phyloP scores from a whole-genome alignment of 2,113 vertebrate genomes.

The Rhombomys opimus region DNA sequence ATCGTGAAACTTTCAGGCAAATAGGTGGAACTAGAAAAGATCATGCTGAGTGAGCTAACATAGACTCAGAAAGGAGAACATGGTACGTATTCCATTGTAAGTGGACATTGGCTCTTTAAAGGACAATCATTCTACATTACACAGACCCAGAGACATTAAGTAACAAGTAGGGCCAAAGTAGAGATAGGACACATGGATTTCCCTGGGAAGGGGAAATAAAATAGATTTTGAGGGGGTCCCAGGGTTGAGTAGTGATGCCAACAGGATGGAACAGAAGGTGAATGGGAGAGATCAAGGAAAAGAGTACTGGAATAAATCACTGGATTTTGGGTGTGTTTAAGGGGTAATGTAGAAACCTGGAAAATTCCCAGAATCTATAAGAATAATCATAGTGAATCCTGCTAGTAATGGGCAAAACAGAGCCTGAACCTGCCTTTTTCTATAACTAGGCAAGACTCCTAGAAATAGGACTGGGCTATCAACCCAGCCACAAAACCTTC shows the following conservation, averaged over 20 bases:
- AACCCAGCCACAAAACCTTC: neutral
- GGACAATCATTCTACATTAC: neutral
- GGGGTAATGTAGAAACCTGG: neutral
- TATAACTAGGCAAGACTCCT: neutral
- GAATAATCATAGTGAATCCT: neutral
- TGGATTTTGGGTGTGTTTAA: neutral
- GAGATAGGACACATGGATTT: neutral
- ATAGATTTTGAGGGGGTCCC: neutral
- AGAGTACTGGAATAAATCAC: neutral
- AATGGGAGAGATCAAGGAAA: neutral
- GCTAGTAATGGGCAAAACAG: neutral
- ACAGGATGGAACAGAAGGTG: neutral
- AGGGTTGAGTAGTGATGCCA: neutral
- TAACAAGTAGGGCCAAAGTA: neutral
- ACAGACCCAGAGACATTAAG: neutral
- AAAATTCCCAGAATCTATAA: neutral
- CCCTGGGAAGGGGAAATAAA: neutral
- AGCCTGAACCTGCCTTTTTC: neutral
- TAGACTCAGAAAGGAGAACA: neutral
- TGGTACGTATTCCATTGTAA: neutral
- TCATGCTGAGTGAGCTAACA: neutral
- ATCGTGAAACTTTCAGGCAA: neutral
- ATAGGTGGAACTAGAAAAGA: neutral
- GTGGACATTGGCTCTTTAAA: neutral
- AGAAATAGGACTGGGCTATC: neutral